Conservation (phyloP, 1,140 invertebrate species). For the Galendromus occidentalis region DNA sequence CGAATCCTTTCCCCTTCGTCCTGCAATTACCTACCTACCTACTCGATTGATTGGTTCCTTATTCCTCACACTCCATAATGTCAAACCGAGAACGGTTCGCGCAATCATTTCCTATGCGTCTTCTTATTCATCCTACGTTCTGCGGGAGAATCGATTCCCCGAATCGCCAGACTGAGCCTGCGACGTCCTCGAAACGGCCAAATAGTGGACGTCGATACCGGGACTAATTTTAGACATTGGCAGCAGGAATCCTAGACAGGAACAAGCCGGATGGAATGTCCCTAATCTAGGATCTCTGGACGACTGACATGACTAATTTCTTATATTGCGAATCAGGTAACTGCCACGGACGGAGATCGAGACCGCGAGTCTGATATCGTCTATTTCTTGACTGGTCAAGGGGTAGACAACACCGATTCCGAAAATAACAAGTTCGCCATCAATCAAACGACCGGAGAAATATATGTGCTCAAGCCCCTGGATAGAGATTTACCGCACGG, state of each 20-base stretch:
- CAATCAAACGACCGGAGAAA: constrained; percentile 76
- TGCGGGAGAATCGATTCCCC: too few relatives aligned
- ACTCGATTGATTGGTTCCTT: neutral
- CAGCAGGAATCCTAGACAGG: neutral
- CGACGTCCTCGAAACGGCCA: too few relatives aligned
- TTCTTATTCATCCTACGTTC: too few relatives aligned
- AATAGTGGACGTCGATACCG: too few relatives aligned
- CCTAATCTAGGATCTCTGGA: neutral
- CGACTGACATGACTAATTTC: constrained; percentile 3
- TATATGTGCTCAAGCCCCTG: constrained; percentile 57
- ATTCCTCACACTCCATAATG: too few relatives aligned
- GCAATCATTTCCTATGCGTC: too few relatives aligned
- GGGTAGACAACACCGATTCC: constrained; percentile 77
- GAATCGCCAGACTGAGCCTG: too few relatives aligned
- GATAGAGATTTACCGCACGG: constrained; percentile 92
- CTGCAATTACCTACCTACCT: too few relatives aligned
- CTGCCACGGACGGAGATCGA: constrained; percentile 81
- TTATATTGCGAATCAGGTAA: constrained; percentile 43
- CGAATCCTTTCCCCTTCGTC: too few relatives aligned
- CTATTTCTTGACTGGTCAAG: constrained; percentile 87
- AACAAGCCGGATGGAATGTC: neutral
- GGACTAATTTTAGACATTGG: neutral
- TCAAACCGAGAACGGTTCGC: too few relatives aligned
- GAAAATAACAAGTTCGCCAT: constrained; percentile 90
- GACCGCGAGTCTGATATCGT: constrained; percentile 84